Evolutionary conservation across 2,113 vertebrate species (phyloP).

Genomic region (Sarotherodon lohbergeri): DNA sequence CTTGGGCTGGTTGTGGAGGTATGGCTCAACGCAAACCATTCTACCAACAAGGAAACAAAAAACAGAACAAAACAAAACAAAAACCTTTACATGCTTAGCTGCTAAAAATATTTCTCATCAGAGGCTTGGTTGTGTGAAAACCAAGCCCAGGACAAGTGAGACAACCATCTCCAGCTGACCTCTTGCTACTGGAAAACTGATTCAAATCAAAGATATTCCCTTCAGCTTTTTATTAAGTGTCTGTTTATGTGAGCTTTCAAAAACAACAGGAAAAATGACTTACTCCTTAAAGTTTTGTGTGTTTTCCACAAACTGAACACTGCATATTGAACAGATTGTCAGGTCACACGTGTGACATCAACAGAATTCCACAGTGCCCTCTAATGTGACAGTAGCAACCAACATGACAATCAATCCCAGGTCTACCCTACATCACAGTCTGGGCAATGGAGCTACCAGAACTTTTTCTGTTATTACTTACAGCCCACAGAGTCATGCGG

Average conservation of each 20-base stretch:
- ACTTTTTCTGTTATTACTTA: background rate
- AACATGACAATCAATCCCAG: background rate
- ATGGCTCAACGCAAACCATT: background rate
- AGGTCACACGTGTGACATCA: background rate
- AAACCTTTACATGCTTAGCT: background rate
- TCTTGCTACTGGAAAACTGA: background rate
- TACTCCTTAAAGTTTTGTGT: background rate
- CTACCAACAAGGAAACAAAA: background rate
- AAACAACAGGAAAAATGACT: background rate
- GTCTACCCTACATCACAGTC: background rate
- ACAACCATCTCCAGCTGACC: background rate
- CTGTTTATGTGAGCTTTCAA: background rate
- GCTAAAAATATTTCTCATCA: background rate
- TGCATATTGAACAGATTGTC: background rate
- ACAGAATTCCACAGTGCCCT: background rate
- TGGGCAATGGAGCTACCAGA: background rate
- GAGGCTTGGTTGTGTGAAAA: background rate
- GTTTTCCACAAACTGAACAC: background rate
- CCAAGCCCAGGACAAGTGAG: background rate
- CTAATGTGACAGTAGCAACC: background rate
- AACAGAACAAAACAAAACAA: background rate
- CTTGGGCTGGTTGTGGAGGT: background rate
- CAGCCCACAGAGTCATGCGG: fast-evolving
- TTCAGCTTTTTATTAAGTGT: background rate
- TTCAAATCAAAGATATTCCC: background rate